phyloP scores from a whole-genome alignment of 2,113 vertebrate genomes.

The Solea solea region DNA sequence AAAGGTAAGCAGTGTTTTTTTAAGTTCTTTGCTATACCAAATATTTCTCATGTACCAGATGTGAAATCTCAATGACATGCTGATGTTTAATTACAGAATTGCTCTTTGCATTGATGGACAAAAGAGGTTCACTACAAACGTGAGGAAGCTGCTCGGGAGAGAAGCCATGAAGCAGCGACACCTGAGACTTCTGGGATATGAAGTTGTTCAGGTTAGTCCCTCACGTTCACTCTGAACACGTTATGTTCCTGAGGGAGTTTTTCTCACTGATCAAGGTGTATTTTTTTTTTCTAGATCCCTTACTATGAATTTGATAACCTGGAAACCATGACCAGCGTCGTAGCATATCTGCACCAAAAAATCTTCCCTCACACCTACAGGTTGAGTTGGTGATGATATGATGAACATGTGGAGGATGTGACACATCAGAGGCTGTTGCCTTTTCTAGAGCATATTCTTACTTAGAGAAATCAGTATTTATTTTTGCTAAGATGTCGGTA shows the following conservation, averaged over 20 bases:
- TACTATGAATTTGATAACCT: constrained; percentile 87
- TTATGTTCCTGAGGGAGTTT: neutral
- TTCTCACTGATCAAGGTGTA: too few species aligned
- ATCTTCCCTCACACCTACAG: constrained; percentile 84
- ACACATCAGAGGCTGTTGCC: neutral
- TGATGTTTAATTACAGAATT: constrained; percentile 73
- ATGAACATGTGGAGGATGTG: accelerated
- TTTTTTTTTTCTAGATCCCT: constrained; percentile 82
- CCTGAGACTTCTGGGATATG: constrained; percentile 89
- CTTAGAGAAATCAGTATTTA: constrained; percentile 23
- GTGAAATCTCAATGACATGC: neutral
- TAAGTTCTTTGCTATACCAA: neutral
- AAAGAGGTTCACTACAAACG: constrained; percentile 86
- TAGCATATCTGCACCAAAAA: constrained; percentile 90
- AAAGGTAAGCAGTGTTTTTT: constrained; percentile 77
- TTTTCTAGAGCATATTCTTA: neutral
- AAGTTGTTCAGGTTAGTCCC: constrained; percentile 88
- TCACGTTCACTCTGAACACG: neutral
- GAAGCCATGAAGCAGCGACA: constrained; percentile 92
- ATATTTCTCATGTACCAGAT: neutral
- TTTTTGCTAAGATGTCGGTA: constrained; percentile 13
- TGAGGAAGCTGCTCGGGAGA: constrained; percentile 85
- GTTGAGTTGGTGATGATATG: constrained; percentile 75
- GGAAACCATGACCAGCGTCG: constrained; percentile 63
- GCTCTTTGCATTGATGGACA: constrained; percentile 90